Evolutionary conservation across 2,797 vertebrate species (phyloP), one percentile per base, ranked within the genome.

Genomic region (Synanceia verrucosa): DNA sequence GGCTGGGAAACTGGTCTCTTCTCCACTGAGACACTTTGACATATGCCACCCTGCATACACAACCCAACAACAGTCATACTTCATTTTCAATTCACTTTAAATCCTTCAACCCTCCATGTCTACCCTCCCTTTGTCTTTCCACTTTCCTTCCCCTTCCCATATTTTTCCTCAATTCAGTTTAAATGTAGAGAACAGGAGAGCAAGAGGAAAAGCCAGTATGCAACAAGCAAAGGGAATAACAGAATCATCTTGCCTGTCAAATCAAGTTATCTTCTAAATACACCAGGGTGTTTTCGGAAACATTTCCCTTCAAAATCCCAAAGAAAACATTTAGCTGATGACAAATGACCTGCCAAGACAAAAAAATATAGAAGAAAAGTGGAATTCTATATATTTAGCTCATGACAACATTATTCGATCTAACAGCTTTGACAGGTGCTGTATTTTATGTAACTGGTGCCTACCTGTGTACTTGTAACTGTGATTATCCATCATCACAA

Each of bases 401-500:
- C 21, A 10, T 53, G 34, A 47, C 43, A 57, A 44, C 48, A 44
- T 31, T 5, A 31, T 51, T 47, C 2, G 8, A 48, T 67, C 41
- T 13, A 36, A 62, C 66, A 3, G 65, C 48, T 60, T 51, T 39
- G 44, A 56, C 65, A 48, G 29, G 34, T 34, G 19, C 29, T 60
- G 50, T n/a, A 47, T 70, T 37, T 68, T 16, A 34, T 41, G 19
- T 58, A 61, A 64, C 60, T 31, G 43, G 5, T 63, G 31, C 37
- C 24, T 53, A 21, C 69, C 31, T 36, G 46, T 73, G 39, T 31
- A 26, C 33, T 21, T n/a, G 41, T 12, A 61, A 62, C 57, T 65
- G 72, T 64, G 37, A 73, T 72, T 39, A 79, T 78, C 73, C 18
- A 66, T 69, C 52, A 62, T 70, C 61, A 13, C 36, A 63, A 19